Base-by-base conservation (phyloP, 2,888 invertebrate genomes). In the Acleris cristana region DNA sequence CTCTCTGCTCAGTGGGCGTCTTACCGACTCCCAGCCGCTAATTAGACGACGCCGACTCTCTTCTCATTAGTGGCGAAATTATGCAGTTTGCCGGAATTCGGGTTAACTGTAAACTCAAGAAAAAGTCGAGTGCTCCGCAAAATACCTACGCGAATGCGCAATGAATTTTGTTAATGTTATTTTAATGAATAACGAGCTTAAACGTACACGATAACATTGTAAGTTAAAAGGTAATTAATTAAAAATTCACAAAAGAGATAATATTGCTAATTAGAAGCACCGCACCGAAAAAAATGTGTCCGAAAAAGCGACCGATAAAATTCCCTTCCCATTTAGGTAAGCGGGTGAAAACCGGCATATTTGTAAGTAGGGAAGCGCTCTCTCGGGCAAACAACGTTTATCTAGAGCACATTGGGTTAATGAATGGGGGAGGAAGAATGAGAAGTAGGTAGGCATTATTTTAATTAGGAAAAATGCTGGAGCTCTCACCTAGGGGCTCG, bases 1-100 rank as follows among this genome's bases (percentile, higher is more conserved):
- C 64, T 49, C 57, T 48, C 57, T 86, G 82, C 87, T 88, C 87
- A 89, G 89, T 86, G 85, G 86, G 86, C 90, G 88, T 89, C 91
- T 90, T 90, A 87, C 88, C 83, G 79, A 86, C 85, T 85, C 77
- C 79, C 81, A 80, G 79, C 84, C 89, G 87, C 90, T 92, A 92
- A 92, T 92, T 92, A 92, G 90, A 90, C 88, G 87, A 79, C 84
- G 85, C 84, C 87, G 86, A 83, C 81, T 86, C 85, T 84, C 87
- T 86, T 87, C 91, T 92, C 92, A 92, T 92, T 92, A 92, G 91
- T 85, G 90, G 87, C 86, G 85, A 86, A 89, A 90, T 91, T 92
- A 92, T 90, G 89, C 89, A 89, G 89, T 90, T 90, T 90, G 86
- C 81, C 77, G 84, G 87, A 84, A 89, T 89, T 88, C 87, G 86